A percentile compares a stretch with the other conserved stretches of the same genome.
Conservation (phyloP, 1,140 invertebrate species). For the Sycophaga agraensis region DNA sequence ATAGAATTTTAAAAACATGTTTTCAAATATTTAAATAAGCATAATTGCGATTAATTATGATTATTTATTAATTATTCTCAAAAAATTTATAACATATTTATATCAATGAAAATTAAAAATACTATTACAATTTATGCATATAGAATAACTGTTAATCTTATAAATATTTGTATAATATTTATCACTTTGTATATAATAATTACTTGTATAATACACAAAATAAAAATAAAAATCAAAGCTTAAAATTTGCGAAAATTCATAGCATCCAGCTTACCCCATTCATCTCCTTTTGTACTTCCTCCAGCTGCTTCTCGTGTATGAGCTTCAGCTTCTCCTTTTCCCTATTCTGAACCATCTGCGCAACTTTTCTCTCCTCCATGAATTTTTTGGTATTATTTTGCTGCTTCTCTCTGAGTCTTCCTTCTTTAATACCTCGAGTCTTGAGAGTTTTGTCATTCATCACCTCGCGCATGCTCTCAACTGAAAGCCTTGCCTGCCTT, state of each 20-base stretch:
- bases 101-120: background rate
- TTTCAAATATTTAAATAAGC: no score
- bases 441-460: slow-evolving; percentile 94
- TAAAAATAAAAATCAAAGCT: no score
- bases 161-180: no score
- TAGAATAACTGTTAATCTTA: no score
- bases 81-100: background rate
- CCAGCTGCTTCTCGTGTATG: slow-evolving; percentile 88
- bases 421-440: slow-evolving; percentile 96
- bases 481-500: slow-evolving; percentile 91
- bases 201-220: no score
- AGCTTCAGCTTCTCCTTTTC: slow-evolving; percentile 93
- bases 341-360: slow-evolving; percentile 85
- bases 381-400: slow-evolving; percentile 99
- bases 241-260: no score
- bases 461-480: slow-evolving; percentile 95
- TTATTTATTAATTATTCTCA: background rate
- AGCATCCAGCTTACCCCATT: slow-evolving; percentile 89
- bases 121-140: no score
- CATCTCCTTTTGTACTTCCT: slow-evolving; percentile 87
- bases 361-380: slow-evolving; percentile 91
- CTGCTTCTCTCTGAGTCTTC: slow-evolving; percentile 90
- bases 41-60: no score
- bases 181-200: no score
- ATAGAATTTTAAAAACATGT: no score